Percentiles rank a stretch among this genome's conserved stretches.
Conservation (phyloP, 2,113 vertebrate species). For the Neolamprologus modestus region DNA sequence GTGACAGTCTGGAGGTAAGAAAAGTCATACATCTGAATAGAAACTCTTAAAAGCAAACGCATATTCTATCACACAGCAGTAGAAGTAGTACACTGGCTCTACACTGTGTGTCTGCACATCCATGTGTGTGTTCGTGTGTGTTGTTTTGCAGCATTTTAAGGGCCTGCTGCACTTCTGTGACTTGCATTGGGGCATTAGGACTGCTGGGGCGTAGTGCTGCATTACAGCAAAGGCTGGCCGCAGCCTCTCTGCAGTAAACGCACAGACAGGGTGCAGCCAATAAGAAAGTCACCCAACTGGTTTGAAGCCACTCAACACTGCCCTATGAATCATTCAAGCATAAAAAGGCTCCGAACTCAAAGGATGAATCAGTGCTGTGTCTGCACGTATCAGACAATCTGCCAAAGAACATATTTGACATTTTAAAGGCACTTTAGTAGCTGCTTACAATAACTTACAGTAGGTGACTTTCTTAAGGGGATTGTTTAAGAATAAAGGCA, state of each 20-base stretch:
- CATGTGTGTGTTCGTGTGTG: background rate
- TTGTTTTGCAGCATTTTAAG: conserved; percentile 6
- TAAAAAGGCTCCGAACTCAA: background rate
- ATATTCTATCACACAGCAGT: fast-evolving
- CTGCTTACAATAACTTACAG: background rate
- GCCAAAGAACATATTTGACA: background rate
- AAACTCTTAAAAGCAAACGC: background rate
- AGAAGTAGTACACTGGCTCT: background rate
- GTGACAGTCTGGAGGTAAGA: background rate
- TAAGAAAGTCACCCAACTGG: background rate
- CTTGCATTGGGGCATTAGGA: conserved; percentile 7
- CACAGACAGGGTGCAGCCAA: background rate
- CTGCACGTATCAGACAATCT: background rate
- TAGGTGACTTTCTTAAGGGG: background rate
- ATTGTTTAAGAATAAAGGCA: background rate
- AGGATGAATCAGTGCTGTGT: background rate
- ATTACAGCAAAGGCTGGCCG: conserved; percentile 38
- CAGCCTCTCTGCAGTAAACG: conserved; percentile 44
- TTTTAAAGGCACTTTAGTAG: background rate
- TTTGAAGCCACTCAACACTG: background rate
- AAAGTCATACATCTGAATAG: background rate
- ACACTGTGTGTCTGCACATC: background rate
- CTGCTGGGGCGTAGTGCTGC: conserved; percentile 35
- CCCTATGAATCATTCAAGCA: background rate
- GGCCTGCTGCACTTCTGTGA: background rate